A percentile compares a stretch with the other conserved stretches of the same genome.
Conservation (phyloP, 2,797 vertebrate species). For the Mus spretus region DNA sequence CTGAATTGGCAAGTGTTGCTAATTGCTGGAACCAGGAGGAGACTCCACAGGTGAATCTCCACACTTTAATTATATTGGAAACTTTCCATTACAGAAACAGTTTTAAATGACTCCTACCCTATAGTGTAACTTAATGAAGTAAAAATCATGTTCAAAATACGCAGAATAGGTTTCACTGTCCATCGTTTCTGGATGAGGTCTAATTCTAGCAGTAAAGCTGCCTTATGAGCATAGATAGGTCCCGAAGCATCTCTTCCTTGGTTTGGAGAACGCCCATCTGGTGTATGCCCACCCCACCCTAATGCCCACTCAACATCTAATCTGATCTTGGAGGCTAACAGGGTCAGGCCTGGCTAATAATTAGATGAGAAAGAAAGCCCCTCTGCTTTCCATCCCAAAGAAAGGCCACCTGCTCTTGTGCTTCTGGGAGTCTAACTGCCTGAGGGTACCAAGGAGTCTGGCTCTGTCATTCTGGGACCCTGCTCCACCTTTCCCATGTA, state of each 20-base stretch:
- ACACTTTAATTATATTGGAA: slow-evolving; percentile 52
- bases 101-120: slow-evolving; percentile 45
- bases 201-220: not conserved
- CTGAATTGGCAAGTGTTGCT: not conserved
- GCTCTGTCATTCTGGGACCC: not conserved
- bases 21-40: not conserved
- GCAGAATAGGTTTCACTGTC: not conserved
- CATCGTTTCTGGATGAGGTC: not conserved
- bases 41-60: not conserved
- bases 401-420: not conserved
- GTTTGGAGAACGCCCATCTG: not conserved
- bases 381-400: slow-evolving; percentile 16
- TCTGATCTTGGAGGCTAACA: not conserved
- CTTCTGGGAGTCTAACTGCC: not conserved
- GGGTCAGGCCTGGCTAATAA: not conserved
- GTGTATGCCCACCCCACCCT: not conserved
- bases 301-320: not conserved
- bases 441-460: not conserved
- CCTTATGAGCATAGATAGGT: not conserved
- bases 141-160: slow-evolving; percentile 31
- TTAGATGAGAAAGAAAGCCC: not conserved
- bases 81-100: slow-evolving; percentile 62
- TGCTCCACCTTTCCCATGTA: slow-evolving; percentile 7
- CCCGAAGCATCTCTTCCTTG: not conserved
- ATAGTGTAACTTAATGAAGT: slow-evolving; percentile 46